phyloP scores from a whole-genome alignment of 2,888 invertebrate genomes.

The Spodoptera picta region DNA sequence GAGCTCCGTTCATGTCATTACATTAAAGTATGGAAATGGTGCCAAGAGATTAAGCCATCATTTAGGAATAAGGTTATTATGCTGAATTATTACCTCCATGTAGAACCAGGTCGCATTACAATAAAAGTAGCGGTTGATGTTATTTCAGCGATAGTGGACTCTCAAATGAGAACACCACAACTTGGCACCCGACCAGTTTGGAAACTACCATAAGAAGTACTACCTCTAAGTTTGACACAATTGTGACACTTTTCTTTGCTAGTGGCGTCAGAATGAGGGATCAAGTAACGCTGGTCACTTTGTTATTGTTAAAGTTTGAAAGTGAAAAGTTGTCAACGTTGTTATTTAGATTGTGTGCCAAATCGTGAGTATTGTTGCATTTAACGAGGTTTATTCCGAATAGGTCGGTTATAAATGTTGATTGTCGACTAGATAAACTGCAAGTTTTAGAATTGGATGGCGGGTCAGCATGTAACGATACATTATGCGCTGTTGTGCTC shows the following conservation, averaged over 20 bases:
- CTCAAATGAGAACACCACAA: conserved; percentile 6
- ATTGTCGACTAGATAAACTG: conserved; percentile 39
- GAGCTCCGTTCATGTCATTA: too few species aligned
- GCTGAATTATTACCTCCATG: conserved; percentile 2
- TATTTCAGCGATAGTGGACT: conserved; percentile 38
- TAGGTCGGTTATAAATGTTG: conserved; percentile 18
- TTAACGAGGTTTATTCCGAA: conserved; percentile 38
- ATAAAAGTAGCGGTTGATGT: conserved; percentile 43
- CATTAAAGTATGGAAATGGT: too few species aligned
- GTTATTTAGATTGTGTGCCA: conserved; percentile 48
- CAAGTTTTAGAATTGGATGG: conserved; percentile 28
- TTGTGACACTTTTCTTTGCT: background rate
- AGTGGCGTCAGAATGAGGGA: background rate
- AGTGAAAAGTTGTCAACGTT: conserved; percentile 53
- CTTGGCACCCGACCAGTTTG: background rate
- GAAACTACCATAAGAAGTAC: conserved; percentile 14
- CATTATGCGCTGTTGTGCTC: conserved; percentile 12
- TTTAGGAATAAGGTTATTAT: too few species aligned
- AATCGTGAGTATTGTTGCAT: conserved; percentile 44
- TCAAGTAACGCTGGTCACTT: conserved; percentile 18
- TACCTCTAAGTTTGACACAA: conserved; percentile 1
- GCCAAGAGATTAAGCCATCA: too few species aligned
- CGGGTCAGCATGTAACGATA: conserved; percentile 8
- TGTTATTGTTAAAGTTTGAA: conserved; percentile 49
- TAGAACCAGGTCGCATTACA: conserved; percentile 52